Percentiles rank a stretch among this genome's conserved stretches.
phyloP scores from a whole-genome alignment of 2,888 invertebrate species.

The Chymomyza procnemis region DNA sequence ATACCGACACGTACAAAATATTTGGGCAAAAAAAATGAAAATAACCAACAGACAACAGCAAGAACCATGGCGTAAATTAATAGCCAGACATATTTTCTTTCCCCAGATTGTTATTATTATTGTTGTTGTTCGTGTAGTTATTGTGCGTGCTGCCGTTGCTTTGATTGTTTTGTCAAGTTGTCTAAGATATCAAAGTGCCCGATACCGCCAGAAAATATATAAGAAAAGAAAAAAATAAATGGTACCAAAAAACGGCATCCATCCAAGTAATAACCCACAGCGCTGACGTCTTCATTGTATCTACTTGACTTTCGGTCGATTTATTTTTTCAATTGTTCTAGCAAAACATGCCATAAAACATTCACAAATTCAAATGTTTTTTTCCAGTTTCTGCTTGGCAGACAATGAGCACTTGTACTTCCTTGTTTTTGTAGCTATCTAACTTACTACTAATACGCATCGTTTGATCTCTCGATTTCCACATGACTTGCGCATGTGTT shows the following conservation, averaged over 20 bases:
- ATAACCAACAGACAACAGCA: slow-evolving; percentile 20
- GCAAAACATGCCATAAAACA: slow-evolving; percentile 55
- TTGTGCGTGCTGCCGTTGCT: slow-evolving; percentile 45
- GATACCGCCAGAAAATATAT: slow-evolving; percentile 30
- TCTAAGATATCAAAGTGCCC: slow-evolving; percentile 66
- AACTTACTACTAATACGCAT: slow-evolving; percentile 33
- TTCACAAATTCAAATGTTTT: slow-evolving; percentile 8
- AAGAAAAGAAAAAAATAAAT: neutral
- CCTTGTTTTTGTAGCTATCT: slow-evolving; percentile 6
- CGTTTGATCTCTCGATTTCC: slow-evolving; percentile 47
- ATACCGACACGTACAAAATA: slow-evolving; percentile 49
- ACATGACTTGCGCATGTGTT: slow-evolving; percentile 49
- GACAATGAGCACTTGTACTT: slow-evolving; percentile 45
- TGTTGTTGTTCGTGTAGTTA: slow-evolving; percentile 26
- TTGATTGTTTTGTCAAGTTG: slow-evolving; percentile 75
- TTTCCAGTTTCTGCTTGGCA: slow-evolving; percentile 42
- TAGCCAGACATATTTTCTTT: slow-evolving; percentile 55
- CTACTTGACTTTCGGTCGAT: slow-evolving; percentile 67
- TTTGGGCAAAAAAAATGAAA: slow-evolving; percentile 57
- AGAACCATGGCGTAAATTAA: slow-evolving; percentile 61
- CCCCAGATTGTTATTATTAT: slow-evolving; percentile 16
- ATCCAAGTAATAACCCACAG: slow-evolving; percentile 62
- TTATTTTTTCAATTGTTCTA: slow-evolving; percentile 67
- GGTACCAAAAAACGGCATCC: slow-evolving; percentile 32
- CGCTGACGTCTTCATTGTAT: slow-evolving; percentile 71